Evolutionary conservation across 2,113 vertebrate species (phyloP).

Genomic region (Tylochromis polylepis): DNA sequence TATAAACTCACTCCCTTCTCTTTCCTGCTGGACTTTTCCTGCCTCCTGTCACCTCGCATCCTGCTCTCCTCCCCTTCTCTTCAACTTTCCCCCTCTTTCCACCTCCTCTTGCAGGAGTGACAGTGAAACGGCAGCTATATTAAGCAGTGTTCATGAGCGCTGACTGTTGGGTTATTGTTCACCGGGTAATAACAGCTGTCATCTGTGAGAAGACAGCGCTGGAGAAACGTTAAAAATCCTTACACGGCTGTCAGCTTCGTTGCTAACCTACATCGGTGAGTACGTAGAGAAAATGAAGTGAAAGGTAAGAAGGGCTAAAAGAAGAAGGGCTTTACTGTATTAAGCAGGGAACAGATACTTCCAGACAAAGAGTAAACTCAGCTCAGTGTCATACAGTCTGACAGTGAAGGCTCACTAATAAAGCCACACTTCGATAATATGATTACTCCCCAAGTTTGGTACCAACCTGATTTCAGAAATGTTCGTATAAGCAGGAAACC

Average conservation of each 20-base stretch:
- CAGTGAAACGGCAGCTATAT: constrained; percentile 41
- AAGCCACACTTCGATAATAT: not conserved
- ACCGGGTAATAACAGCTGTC: constrained; percentile 44
- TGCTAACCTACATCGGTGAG: not conserved
- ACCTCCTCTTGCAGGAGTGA: not conserved
- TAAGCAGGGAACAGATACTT: not conserved
- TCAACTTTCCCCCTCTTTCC: not conserved
- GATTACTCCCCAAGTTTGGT: not conserved
- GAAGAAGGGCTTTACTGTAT: not conserved
- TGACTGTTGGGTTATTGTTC: constrained; percentile 45
- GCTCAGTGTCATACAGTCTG: not conserved
- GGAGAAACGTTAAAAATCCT: not conserved
- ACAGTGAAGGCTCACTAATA: not conserved
- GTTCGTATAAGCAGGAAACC: not conserved
- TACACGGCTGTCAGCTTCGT: constrained; percentile 5
- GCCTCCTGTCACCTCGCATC: not conserved
- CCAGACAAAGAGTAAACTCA: not conserved
- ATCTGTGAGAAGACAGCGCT: constrained; percentile 7
- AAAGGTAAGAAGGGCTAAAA: not conserved
- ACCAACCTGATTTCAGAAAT: not conserved
- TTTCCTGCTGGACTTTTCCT: not conserved
- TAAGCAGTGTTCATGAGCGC: constrained; percentile 25
- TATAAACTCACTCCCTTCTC: not conserved
- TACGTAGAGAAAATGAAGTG: not conserved
- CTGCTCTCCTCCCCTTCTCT: not conserved